Evolutionary conservation across 2,888 invertebrate species (phyloP).

Genomic region (Lasioglossum morio): DNA sequence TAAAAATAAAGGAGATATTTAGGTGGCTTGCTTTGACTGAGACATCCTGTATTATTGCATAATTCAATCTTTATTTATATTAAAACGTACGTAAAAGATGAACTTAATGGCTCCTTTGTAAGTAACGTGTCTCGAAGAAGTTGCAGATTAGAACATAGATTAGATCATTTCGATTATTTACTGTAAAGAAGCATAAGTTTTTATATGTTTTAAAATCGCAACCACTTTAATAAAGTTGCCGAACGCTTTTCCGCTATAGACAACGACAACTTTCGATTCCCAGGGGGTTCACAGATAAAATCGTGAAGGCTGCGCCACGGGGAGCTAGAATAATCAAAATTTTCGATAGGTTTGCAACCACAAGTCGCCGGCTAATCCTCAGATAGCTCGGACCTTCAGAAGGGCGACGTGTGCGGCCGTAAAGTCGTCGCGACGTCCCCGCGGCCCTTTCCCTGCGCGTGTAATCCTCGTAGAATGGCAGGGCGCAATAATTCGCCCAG

Average conservation of each 20-base stretch:
- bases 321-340: constrained; percentile 48
- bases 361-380: constrained; percentile 59
- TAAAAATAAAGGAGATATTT: too few species aligned
- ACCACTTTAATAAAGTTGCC: not conserved
- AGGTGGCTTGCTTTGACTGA: too few species aligned
- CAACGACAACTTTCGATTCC: not conserved
- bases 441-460: constrained; percentile 57
- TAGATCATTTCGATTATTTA: not conserved
- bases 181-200: accelerated
- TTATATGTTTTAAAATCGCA: not conserved
- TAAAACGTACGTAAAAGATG: too few species aligned
- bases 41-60: too few species aligned
- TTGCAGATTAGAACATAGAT: not conserved
- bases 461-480: constrained; percentile 72
- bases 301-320: constrained; percentile 6
- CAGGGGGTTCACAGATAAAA: constrained; percentile 2
- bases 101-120: not conserved
- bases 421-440: constrained; percentile 67
- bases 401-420: constrained; percentile 52
- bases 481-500: constrained; percentile 70
- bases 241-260: not conserved
- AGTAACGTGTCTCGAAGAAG: not conserved
- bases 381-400: constrained; percentile 53
- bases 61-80: not conserved
- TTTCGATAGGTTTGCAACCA: constrained; percentile 39